Base-by-base conservation (phyloP, 1,140 invertebrate species). In the Drosophila bocqueti region DNA sequence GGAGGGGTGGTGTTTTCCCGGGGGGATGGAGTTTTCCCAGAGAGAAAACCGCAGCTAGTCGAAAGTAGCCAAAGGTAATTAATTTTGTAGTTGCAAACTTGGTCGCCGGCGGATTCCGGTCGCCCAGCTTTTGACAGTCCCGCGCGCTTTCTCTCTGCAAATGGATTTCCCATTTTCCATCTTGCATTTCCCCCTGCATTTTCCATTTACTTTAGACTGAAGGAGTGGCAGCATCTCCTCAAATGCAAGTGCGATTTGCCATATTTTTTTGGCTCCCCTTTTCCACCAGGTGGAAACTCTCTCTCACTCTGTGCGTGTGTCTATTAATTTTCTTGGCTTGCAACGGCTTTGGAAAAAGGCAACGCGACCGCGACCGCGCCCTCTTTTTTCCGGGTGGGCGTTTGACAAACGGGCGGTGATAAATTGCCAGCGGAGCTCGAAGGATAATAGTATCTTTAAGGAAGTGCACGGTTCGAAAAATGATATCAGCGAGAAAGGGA, bases 11-110 rank as follows among this genome's bases (percentile, higher is more conserved):
- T 59, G 43, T 69, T 67, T 66, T 66, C 36, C 47, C 31, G 13
- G 29, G 47, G 47, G 67, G 24, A 10, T 11, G 13, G 29, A 24
- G 38, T 21, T 42, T 66, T 26, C 36, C 38, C 34, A 21, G 36
- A 58, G 43, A 24, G 79, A 83, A 78, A 46, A 74, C 81, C 69
- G 63, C 84, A 89, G 78, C 79, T 61, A 91, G 86, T 90, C 90
- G 86, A 69, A 90, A 91, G 85, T 90, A 90, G 85, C 85, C 86
- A 82, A 91, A 90, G 85, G 86, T 90, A 90, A 90, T 90, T 90
- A 90, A 90, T 90, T 90, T 91, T 91, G 81, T 80, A 91, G 86
- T 76, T 86, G 72, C 45, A 91, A 80, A 74, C 77, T 81, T 65
- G 49, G 58, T 73, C 57, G 67, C 67, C 50, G 36, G 57, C 42